Evolutionary conservation across 2,888 invertebrate genomes (phyloP).

Genomic region (Ctena decussata): DNA sequence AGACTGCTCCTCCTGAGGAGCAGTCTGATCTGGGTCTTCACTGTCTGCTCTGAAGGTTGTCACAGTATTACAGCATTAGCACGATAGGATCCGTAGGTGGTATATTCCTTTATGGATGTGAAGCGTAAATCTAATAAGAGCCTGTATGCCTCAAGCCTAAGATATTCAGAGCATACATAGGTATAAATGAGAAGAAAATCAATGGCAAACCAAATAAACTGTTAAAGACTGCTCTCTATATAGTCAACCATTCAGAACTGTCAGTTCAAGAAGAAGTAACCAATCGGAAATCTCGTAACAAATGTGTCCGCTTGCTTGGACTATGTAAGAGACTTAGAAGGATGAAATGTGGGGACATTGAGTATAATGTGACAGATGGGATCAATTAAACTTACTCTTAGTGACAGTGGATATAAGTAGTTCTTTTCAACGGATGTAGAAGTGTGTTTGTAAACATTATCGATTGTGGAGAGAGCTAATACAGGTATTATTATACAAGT

Average conservation of each 20-base stretch:
- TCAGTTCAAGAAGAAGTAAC: constrained; percentile 21
- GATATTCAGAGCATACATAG: not conserved
- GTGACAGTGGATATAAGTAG: not conserved
- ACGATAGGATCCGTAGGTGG: not conserved
- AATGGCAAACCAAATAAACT: not conserved
- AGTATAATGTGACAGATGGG: not conserved
- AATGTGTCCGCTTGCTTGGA: constrained; percentile 1
- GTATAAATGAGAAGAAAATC: not conserved
- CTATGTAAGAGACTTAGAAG: not conserved
- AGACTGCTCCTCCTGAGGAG: no score
- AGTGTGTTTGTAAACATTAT: constrained; percentile 5
- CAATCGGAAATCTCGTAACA: constrained; percentile 54
- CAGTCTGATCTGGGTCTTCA: no score
- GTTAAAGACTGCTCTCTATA: not conserved
- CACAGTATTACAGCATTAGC: no score
- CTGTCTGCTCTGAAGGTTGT: no score
- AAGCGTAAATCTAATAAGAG: not conserved
- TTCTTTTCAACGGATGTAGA: not conserved
- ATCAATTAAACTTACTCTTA: not conserved
- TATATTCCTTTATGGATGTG: not conserved
- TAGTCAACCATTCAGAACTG: not conserved
- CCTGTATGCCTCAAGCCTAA: not conserved
- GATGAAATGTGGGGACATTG: not conserved
- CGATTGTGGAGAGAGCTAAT: not conserved
- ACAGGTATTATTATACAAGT: not conserved